Evolutionary conservation across 2,797 vertebrate species (phyloP).

Genomic region (Alectoris magna): DNA sequence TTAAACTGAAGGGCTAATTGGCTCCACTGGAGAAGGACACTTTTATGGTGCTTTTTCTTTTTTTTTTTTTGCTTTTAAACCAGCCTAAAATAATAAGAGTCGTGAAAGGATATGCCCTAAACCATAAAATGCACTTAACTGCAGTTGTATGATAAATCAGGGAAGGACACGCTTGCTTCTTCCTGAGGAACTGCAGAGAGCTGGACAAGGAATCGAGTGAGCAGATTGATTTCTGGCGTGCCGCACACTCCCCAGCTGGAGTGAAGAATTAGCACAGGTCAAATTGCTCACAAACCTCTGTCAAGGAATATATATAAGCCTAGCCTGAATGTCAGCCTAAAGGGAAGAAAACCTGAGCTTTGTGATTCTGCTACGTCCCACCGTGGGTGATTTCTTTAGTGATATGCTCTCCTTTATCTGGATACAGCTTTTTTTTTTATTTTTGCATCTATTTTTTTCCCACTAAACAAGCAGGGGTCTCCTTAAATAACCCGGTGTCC

Average conservation of each 20-base stretch:
- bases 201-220: background rate
- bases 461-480: background rate
- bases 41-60: constrained; percentile 40
- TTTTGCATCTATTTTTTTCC: rapidly evolving
- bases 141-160: constrained; percentile 59
- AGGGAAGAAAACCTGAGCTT: background rate
- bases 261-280: constrained; percentile 32
- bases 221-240: constrained; percentile 1
- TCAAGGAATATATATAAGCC: background rate
- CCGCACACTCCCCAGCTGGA: background rate
- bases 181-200: background rate
- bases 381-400: background rate
- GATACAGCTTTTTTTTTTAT: background rate
- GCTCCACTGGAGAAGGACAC: constrained; percentile 45
- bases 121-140: constrained; percentile 66
- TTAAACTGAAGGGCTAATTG: constrained; percentile 36
- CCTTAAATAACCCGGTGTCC: background rate
- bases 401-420: rapidly evolving
- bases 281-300: constrained; percentile 8
- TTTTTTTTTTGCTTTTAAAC: constrained; percentile 58
- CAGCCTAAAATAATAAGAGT: constrained; percentile 62
- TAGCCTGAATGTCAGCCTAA: background rate
- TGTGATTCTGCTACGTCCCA: background rate
- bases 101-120: constrained; percentile 60
- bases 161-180: constrained; percentile 21